A percentile compares a stretch with the other conserved stretches of the same genome.
Conservation (phyloP, 2,113 vertebrate genomes). For the Ailuropoda melanoleuca region DNA sequence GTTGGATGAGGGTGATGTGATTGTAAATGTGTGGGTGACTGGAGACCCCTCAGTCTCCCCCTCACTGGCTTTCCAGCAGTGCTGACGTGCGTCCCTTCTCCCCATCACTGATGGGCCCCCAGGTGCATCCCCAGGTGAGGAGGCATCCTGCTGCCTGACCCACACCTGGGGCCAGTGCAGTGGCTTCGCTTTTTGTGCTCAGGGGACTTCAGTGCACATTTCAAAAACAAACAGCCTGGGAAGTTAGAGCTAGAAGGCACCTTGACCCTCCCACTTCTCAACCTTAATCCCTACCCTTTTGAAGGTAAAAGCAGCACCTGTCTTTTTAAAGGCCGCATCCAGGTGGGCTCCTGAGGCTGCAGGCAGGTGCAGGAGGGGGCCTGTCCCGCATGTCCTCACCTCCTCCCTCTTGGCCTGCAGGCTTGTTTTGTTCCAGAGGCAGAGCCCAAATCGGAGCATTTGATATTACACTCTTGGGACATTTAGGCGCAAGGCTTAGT, state of each 20-base stretch:
- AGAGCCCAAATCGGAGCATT: rapidly evolving
- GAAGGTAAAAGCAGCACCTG: neutral
- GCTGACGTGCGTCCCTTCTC: neutral
- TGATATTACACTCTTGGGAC: rapidly evolving
- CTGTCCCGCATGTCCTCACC: rapidly evolving
- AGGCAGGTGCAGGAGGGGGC: neutral
- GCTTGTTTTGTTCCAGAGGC: neutral
- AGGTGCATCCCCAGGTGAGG: neutral
- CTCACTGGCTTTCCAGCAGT: rapidly evolving
- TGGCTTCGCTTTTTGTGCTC: neutral
- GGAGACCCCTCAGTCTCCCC: neutral
- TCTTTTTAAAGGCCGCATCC: neutral
- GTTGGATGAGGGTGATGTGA: neutral
- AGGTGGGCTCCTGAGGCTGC: neutral
- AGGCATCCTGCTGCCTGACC: neutral
- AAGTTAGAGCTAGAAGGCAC: neutral
- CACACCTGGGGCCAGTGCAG: neutral
- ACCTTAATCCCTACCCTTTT: neutral
- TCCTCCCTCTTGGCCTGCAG: neutral
- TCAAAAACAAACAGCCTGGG: neutral
- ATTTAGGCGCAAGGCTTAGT: neutral
- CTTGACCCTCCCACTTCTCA: neutral
- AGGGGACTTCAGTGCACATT: neutral
- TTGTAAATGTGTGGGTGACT: rapidly evolving
- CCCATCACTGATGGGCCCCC: rapidly evolving